Base-by-base conservation (phyloP, 2,797 vertebrate genomes). In the Anisognathus igniventris region DNA sequence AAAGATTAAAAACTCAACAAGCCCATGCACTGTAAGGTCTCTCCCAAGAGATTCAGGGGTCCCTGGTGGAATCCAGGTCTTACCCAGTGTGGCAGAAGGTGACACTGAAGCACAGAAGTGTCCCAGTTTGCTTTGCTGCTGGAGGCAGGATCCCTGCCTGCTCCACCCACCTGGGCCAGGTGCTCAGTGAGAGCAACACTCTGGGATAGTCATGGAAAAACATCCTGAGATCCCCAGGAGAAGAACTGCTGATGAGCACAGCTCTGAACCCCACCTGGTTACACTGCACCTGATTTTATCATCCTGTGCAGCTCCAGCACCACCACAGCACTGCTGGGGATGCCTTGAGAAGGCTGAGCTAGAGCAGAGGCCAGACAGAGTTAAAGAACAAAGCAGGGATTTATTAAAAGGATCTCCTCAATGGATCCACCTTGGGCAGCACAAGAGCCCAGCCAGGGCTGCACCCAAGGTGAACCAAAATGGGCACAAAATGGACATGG, bases 181-280 rank as follows among this genome's bases (percentile, higher is more conserved):
- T 2, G 53, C 79, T 62, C 0, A 0, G 39, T 25, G 40, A 53
- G 35, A 1, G 45, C 50, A 58, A 47, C 0, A 0, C n/a, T 42
- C 18, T 16, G 7, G 3, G 37, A 35, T 0, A 45, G 51, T 2
- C 20, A 44, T 0, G 15, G 86, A 45, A 74, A 39, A 6, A 10
- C 35, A 53, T 16, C 50, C 71, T 1, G 14, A 70, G 24, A 27
- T 12, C 6, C 27, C 23, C 47, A 44, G 42, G 33, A 82, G 57
- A 33, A 37, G 15, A 16, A 7, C 9, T 56, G 40, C 37, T 0
- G 1, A 39, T 0, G 4, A 54, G 30, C 5, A 3, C 35, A 40
- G 50, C 40, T 72, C 58, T 37, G 25, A 68, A 35, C 19, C 24
- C 37, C 45, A 31, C 4, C 28, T 8, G 0, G 6, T 22, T 8